Base-by-base conservation (phyloP, 2,113 vertebrate species). In the Acrocephalus kingi region DNA sequence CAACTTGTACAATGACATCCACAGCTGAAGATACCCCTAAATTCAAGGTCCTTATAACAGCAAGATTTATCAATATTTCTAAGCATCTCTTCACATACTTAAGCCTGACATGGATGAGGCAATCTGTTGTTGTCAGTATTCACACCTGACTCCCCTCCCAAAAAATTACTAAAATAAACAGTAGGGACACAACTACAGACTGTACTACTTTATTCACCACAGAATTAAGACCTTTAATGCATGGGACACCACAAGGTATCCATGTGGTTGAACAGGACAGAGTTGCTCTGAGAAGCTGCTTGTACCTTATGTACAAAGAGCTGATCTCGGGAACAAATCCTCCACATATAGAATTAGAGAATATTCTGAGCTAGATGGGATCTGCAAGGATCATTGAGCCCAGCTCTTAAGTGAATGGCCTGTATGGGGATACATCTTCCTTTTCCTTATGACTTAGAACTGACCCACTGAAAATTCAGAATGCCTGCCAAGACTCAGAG, bases 401-500 rank as follows among this genome's bases (percentile, higher is more conserved):
- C 46, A 52, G 4, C 11, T 45, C 31, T 31, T 45, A 68, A 6
- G 31, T 22, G 14, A 67, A 59, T 15, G 37, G 37, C 7, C 21
- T 0, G 0, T 33, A 37, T 18, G 6, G 22, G 46, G 63, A 52
- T 23, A 30, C 0, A 2, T n/a, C 45, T 67, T 52, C 21, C n/a
- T 68, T 59, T 48, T 23, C 39, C 9, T 33, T 52, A 4, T 15
- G 45, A 80, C 33, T 77, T 39, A 45, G 18, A 68, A 63, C 20
- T 7, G 18, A 43, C 15, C 9, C 39, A 54, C 31, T 49, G 48
- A 71, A 92, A 87, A 77, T 24, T 8, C 2, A 7, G 31, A 62
- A 4, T 6, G 15, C 41, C 39, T 87, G 18, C 25, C 24, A 58
- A 51, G 41, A 84, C 24, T 56, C 5, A 1, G 46, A 11, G 54